A percentile compares a stretch with the other conserved stretches of the same genome.
Conservation (phyloP, 2,113 vertebrate genomes). For the Zosterops japonicus region DNA sequence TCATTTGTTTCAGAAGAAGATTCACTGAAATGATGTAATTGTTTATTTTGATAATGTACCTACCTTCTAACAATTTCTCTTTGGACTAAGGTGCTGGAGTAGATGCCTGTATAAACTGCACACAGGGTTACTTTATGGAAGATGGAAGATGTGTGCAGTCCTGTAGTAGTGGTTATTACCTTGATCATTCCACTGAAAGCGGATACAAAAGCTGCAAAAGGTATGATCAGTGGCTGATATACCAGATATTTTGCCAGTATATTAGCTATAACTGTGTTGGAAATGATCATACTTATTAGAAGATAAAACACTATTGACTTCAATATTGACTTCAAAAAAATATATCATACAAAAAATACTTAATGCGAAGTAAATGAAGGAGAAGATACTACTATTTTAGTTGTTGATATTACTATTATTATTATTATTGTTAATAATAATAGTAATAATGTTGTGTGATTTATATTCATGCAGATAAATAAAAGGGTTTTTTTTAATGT, state of each 20-base stretch:
- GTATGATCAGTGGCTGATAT: constrained; percentile 34
- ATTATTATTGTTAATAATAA: not conserved
- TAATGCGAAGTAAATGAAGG: not conserved
- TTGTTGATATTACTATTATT: rapidly evolving
- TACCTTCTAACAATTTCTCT: not conserved
- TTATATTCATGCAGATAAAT: not conserved
- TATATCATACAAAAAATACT: not conserved
- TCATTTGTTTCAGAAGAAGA: not conserved
- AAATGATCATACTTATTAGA: not conserved
- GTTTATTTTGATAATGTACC: not conserved
- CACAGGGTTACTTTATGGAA: constrained; percentile 87
- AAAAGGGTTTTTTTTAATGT: not conserved
- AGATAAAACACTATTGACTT: not conserved
- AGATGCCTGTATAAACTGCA: constrained; percentile 91
- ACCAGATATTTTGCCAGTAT: not conserved
- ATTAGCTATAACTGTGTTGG: not conserved
- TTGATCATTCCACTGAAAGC: constrained; percentile 82
- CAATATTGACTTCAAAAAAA: not conserved
- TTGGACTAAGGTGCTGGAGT: constrained; percentile 83
- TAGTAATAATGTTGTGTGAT: not conserved
- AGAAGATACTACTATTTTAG: not conserved
- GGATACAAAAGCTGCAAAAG: constrained; percentile 88
- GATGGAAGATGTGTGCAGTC: constrained; percentile 89
- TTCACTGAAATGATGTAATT: not conserved
- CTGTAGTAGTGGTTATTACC: constrained; percentile 87